Conservation (phyloP, 2,797 vertebrate species). For the Anolis apletophallus region DNA sequence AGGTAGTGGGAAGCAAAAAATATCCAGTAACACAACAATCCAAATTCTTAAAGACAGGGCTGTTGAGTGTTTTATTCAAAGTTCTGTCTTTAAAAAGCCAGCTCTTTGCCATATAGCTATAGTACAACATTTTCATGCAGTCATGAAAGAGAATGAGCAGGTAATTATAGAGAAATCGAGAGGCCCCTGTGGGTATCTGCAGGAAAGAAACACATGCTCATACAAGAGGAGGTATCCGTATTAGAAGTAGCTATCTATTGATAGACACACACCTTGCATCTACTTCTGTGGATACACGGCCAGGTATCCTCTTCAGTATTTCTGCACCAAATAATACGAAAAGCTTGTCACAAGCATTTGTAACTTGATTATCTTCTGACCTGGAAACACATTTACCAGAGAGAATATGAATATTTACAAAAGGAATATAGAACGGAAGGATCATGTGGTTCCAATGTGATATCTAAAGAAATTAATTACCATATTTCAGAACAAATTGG, state of each 20-base stretch:
- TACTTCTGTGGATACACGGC: slow-evolving; percentile 96
- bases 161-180: too few species aligned
- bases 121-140: too few species aligned
- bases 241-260: neutral
- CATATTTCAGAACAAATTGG: neutral
- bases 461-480: neutral
- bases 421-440: too few species aligned
- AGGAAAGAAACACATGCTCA: neutral
- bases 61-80: neutral
- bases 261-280: slow-evolving; percentile 88
- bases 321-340: slow-evolving; percentile 94
- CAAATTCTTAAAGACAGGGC: neutral
- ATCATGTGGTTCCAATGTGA: neutral
- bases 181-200: too few species aligned
- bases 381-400: slow-evolving; percentile 73
- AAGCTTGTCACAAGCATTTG: slow-evolving; percentile 92
- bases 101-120: neutral
- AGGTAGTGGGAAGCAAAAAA: neutral
- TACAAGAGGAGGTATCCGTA: neutral
- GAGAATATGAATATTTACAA: slow-evolving; percentile 15
- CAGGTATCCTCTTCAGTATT: slow-evolving; percentile 96
- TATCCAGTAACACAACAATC: neutral
- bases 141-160: too few species aligned
- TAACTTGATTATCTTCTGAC: slow-evolving; percentile 89
- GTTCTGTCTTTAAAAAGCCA: neutral